Percentiles rank a stretch among this genome's conserved stretches.
Conservation (phyloP, 2,888 invertebrate genomes). For the Aspidapion aeneum region DNA sequence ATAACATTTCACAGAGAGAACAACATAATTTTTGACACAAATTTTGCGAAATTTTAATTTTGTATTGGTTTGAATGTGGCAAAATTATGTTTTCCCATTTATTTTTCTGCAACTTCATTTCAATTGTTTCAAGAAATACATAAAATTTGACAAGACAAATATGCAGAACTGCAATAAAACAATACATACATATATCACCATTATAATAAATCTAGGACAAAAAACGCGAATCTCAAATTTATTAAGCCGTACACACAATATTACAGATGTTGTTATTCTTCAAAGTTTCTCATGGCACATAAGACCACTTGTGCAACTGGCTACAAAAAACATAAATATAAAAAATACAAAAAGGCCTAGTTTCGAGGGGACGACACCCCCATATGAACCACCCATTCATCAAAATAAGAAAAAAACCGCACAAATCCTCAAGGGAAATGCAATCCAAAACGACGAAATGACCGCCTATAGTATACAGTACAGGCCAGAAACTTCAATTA, state of each 20-base stretch:
- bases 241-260: not conserved
- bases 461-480: not conserved
- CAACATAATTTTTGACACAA: too few species aligned
- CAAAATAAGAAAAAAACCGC: not conserved
- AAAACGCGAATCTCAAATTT: not conserved
- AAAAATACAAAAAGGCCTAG: not conserved
- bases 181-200: not conserved
- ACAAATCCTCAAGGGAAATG: not conserved
- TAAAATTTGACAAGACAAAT: not conserved
- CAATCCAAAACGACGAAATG: not conserved
- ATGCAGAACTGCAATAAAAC: not conserved
- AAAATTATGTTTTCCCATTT: too few species aligned
- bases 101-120: too few species aligned
- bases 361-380: not conserved
- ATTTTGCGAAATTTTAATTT: too few species aligned
- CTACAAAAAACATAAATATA: not conserved
- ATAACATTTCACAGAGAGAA: too few species aligned
- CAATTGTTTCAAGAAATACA: not conserved
- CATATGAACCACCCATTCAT: not conserved
- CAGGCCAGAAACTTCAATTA: not conserved
- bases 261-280: not conserved
- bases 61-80: too few species aligned
- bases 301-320: not conserved
- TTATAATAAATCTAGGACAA: not conserved
- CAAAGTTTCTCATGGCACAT: not conserved